Base-by-base conservation (phyloP, 2,888 invertebrate species). In the Metallyticus violacea region DNA sequence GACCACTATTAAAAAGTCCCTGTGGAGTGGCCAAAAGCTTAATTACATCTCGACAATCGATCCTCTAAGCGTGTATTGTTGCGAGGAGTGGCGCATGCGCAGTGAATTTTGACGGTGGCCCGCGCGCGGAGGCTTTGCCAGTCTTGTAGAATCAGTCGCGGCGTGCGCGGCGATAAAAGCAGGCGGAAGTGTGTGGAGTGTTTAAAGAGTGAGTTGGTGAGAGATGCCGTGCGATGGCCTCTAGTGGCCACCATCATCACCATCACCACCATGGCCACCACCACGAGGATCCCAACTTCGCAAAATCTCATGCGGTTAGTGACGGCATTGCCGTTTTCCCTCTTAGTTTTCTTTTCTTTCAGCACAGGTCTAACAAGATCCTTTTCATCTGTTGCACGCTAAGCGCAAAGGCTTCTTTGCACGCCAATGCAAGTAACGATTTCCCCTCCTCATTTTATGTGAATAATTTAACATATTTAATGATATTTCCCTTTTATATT, bases 241-340 rank as follows among this genome's bases (percentile, higher is more conserved):
- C 82, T 82, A 26, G 30, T 82, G 29, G 26, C 30, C 82, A 82
- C n/a, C 82, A 82, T 30, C 82, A 82, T 30, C 82, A 82, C 30
- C 82, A 82, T 29, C 82, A 82, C 30, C 82, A 78, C 26, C 78
- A 82, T 81, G 26, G 27, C 40, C 40, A 62, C 26, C 40, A 82
- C n/a, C 40, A 82, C 40, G 30, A 30, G 29, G 30, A 30, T 30
- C 30, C 40, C 40, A 62, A 62, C 40, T 62, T 15, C 40, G 40
- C 40, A 15, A 62, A 62, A 62, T 2, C 40, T 62, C 40, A 62
- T 62, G 40, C 40, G 40, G 40, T 62, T 62, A 62, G 40, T 62
- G n/a, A n/a, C n/a, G n/a, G n/a, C n/a, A n/a, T n/a, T n/a, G n/a
- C n/a, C n/a, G n/a, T 62, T 30, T 7, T 62, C 40, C 40, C 40